Conservation (phyloP, 2,888 invertebrate genomes). For the Abscondita cerata region DNA sequence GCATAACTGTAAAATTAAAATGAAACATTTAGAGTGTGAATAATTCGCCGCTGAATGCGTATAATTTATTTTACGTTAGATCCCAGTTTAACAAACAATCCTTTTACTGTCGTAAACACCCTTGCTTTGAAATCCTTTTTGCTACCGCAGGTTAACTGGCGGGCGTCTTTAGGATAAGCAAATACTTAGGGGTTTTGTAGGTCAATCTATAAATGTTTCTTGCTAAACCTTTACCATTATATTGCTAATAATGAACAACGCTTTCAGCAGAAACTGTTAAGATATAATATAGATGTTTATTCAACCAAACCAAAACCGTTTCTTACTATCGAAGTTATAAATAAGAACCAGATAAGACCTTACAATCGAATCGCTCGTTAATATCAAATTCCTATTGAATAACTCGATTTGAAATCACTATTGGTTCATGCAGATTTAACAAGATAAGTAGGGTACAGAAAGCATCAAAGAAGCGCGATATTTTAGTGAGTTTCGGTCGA, state of each 20-base stretch:
- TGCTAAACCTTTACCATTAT: constrained; percentile 1
- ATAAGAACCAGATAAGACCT: background rate
- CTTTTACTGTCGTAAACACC: constrained; percentile 20
- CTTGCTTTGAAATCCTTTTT: constrained; percentile 17
- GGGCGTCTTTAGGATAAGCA: constrained; percentile 12
- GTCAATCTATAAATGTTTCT: constrained; percentile 11
- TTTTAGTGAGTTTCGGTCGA: background rate
- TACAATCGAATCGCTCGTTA: background rate
- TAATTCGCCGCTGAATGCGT: too few species aligned
- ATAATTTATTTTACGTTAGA: too few species aligned
- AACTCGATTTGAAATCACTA: background rate
- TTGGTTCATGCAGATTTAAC: background rate
- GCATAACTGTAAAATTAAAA: too few species aligned
- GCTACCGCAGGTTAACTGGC: constrained; percentile 10
- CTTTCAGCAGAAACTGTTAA: too few species aligned
- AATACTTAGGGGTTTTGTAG: constrained; percentile 8
- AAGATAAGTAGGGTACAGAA: background rate
- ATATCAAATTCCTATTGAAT: background rate
- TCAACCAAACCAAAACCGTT: too few species aligned
- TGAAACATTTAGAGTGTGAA: too few species aligned
- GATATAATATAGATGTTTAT: too few species aligned
- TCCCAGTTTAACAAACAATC: background rate
- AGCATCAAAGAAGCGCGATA: background rate
- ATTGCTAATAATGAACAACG: background rate
- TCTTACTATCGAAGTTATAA: too few species aligned